Base-by-base conservation (phyloP, 1,140 invertebrate species). In the Trichomalopsis sarcophagae region DNA sequence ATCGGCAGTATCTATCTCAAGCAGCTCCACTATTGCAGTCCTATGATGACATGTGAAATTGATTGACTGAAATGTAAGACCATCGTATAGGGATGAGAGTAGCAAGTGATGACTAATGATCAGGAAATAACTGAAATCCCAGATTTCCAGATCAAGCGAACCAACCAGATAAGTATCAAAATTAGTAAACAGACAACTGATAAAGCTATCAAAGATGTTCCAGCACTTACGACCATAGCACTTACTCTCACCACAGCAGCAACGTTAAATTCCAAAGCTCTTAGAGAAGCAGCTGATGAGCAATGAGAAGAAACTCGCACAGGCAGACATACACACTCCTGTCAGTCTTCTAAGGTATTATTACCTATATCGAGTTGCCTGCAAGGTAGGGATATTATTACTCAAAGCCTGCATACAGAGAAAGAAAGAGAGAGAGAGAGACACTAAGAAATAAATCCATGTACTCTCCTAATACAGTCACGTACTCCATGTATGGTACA, bases 1-100 rank as follows among this genome's bases (percentile, higher is more conserved):
- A n/a, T 89, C 89, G 14, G 85, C 73, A 7, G 85, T 82, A 21
- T 89, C 88, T 81, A 93, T 91, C 27, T 27, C 27, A 27, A 27
- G 27, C 27, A 27, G 27, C 27, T 27, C 27, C 27, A 27, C 27
- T 27, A 96, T 94, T n/a, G 96, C 91, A 83, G 94, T 92, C 44
- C 94, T 92, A 27, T 94, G 94, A 82, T 96, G 27, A 27, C 27
- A 27, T 21, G 14, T 21, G 21, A 62, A 17, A 62, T 62, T 62
- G 55, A 62, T 62, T 62, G 6, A 14, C 13, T 62, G 0, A 14
- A 21, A 62, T 62, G 17, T 14, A 62, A 2, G 14, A 27, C 55
- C 21, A 21, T 62, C 0, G 4, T 40, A 62, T 21, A 62, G 27
- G 27, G 14, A 50, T 50, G 10, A 50, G 47, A 50, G 47, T 11